phyloP scores from a whole-genome alignment of 2,113 vertebrate genomes.

The Embiotoca jacksoni region DNA sequence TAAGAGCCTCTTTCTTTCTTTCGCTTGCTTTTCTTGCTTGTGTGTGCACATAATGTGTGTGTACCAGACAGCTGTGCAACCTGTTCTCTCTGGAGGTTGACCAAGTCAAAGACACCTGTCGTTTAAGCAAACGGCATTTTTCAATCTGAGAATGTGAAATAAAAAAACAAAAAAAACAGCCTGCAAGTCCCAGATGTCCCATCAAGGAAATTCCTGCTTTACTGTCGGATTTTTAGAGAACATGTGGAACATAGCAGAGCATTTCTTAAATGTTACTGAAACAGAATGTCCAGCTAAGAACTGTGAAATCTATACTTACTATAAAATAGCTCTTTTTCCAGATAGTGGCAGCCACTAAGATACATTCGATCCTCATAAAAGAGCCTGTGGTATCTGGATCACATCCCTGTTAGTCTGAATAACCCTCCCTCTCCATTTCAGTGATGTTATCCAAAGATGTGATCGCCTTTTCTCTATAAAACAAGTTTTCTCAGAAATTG shows the following conservation, averaged over 20 bases:
- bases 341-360: neutral
- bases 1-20: conserved; percentile 46
- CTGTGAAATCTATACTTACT: neutral
- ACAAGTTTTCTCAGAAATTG: too few species aligned
- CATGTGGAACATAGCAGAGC: neutral
- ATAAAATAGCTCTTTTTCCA: neutral
- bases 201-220: conserved; percentile 37
- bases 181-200: conserved; percentile 42
- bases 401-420: conserved; percentile 10
- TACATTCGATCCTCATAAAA: neutral
- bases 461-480: neutral
- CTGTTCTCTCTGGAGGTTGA: conserved; percentile 68
- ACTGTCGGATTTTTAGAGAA: neutral
- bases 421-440: neutral
- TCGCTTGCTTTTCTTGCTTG: neutral
- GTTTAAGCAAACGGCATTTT: conserved; percentile 28
- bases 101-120: conserved; percentile 77
- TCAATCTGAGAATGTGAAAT: conserved; percentile 28
- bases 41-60: conserved; percentile 21
- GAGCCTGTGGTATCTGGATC: too few species aligned
- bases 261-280: neutral
- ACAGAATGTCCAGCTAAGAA: neutral
- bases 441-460: conserved; percentile 4
- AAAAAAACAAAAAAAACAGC: neutral
- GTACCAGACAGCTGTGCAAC: conserved; percentile 72